A percentile compares a stretch with the other conserved stretches of the same genome.
Conservation (phyloP, 1,140 invertebrate species). For the Megalopta genalis region DNA sequence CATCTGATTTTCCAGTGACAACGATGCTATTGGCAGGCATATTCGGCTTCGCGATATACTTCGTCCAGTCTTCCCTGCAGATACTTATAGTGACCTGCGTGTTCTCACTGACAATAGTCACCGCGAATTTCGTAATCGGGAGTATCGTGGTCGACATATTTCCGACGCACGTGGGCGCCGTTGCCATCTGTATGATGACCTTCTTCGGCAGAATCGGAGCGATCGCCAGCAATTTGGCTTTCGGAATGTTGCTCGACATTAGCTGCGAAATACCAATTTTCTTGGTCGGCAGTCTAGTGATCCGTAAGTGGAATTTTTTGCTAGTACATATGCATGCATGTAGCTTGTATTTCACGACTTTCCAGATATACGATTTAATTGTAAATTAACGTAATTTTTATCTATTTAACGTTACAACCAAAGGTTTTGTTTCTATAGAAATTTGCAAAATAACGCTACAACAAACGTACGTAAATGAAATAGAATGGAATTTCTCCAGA, state of each 20-base stretch:
- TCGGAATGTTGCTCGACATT: constrained; percentile 80
- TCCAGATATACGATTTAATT: too few species aligned
- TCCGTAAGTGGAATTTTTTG: constrained; percentile 72
- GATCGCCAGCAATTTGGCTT: constrained; percentile 80
- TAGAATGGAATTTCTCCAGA: too few species aligned
- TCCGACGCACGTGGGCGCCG: constrained; percentile 79
- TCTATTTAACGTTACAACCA: too few species aligned
- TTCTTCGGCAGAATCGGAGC: constrained; percentile 81
- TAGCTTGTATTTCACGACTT: too few species aligned
- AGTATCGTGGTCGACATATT: constrained; percentile 82
- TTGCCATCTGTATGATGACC: constrained; percentile 80
- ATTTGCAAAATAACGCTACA: too few species aligned
- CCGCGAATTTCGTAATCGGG: constrained; percentile 81
- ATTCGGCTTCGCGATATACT: constrained; percentile 78
- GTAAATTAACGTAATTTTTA: too few species aligned
- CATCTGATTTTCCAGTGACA: constrained; percentile 68
- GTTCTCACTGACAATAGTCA: constrained; percentile 81
- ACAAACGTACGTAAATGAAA: too few species aligned
- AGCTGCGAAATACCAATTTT: constrained; percentile 80
- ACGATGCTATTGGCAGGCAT: constrained; percentile 79
- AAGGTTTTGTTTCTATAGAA: too few species aligned
- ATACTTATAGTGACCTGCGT: constrained; percentile 80
- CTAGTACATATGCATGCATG: too few species aligned
- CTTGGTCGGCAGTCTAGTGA: constrained; percentile 74
- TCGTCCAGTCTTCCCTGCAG: constrained; percentile 77